These are phyloP conservation scores for Eremobia ochroleuca DNA, from an alignment of 2,888 invertebrate species.

Conservation along the genomic window DNA sequence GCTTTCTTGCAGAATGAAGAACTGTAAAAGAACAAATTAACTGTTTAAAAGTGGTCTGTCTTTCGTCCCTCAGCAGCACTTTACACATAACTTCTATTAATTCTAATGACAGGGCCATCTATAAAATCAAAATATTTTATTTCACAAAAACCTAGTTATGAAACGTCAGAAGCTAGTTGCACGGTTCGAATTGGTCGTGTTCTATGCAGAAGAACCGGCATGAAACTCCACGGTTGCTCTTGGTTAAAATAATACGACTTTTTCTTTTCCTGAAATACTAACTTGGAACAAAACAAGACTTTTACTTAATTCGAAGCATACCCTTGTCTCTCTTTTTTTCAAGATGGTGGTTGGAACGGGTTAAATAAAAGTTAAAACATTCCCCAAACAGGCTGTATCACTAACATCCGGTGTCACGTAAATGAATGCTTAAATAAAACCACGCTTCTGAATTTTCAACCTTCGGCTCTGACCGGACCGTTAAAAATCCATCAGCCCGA, in stretches of 20 bases:
- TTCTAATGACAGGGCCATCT: not conserved
- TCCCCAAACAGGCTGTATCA: no score
- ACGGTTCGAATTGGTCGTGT: not conserved
- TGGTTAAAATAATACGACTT: not conserved
- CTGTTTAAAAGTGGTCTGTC: not conserved
- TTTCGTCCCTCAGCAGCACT: not conserved
- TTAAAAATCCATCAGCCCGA: not conserved
- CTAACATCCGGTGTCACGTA: no score
- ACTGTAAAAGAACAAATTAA: slow-evolving; percentile 79
- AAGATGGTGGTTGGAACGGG: not conserved
- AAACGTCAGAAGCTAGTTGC: no score
- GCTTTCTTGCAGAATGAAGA: slow-evolving; percentile 95
- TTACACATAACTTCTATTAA: not conserved
- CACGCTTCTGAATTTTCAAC: not conserved
- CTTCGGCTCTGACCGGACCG: not conserved
- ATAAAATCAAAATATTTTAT: not conserved
- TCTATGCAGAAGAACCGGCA: not conserved
- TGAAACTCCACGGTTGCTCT: not conserved
- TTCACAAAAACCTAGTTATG: no score
- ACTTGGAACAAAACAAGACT: no score
- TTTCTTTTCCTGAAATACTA: not conserved
- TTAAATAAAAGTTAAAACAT: no score
- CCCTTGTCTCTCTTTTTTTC: not conserved
- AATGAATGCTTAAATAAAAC: not conserved
- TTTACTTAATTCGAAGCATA: not conserved